Conservation (phyloP, 2,113 vertebrate species). For the Tragelaphus buxtoni region DNA sequence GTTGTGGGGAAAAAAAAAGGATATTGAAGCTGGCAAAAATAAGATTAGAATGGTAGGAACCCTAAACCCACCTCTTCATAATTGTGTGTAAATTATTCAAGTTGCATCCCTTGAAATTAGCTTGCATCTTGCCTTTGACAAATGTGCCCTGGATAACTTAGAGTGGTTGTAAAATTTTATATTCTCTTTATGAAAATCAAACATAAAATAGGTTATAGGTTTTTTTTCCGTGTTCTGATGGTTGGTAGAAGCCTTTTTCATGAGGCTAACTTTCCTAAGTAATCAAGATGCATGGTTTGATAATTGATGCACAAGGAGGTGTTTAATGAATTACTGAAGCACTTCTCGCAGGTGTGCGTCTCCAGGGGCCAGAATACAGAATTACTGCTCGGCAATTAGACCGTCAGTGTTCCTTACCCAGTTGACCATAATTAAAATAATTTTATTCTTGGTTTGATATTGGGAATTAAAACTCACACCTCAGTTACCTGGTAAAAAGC, state of each 20-base stretch:
- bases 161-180: neutral
- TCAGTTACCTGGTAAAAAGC: conserved; percentile 62
- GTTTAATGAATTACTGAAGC: conserved; percentile 70
- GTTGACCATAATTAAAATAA: conserved; percentile 76
- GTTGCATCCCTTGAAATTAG: neutral
- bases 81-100: neutral
- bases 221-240: neutral
- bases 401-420: conserved; percentile 49
- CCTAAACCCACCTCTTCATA: neutral
- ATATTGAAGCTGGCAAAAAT: neutral
- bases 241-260: conserved; percentile 53
- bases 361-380: conserved; percentile 52
- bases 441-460: conserved; percentile 72
- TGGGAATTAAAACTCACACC: conserved; percentile 67
- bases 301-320: conserved; percentile 63
- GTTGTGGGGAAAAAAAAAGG: neutral
- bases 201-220: neutral
- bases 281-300: conserved; percentile 69
- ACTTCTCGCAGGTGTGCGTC: conserved; percentile 52
- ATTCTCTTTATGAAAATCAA: conserved; percentile 18
- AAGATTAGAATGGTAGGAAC: neutral
- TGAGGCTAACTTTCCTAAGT: conserved; percentile 56
- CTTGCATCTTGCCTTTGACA: neutral
- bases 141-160: neutral
- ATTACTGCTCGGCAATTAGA: conserved; percentile 64